These are phyloP conservation scores for Gymnogyps californianus DNA, from an alignment of 2,113 vertebrate genomes.

Conservation along the genomic window DNA sequence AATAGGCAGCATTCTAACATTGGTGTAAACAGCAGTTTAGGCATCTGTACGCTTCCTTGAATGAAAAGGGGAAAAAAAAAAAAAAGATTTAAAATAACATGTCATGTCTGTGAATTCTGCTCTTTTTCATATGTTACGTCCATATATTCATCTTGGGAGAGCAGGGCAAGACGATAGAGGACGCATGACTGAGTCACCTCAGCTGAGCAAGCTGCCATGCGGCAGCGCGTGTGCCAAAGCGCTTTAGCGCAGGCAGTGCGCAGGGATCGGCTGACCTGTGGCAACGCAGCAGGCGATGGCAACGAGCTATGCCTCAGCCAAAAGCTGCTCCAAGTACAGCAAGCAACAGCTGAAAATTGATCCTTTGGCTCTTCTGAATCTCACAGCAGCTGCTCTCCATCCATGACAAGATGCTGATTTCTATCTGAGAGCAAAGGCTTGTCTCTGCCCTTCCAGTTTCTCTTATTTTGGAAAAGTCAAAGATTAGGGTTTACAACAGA, in stretches of 20 bases:
- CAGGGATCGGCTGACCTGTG: neutral
- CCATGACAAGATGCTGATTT: neutral
- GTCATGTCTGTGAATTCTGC: neutral
- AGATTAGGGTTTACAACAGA: conserved; percentile 24
- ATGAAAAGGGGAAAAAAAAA: neutral
- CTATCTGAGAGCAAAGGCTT: neutral
- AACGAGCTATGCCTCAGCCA: neutral
- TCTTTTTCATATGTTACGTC: rapidly evolving
- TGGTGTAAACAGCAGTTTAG: conserved; percentile 2
- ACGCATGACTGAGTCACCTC: neutral
- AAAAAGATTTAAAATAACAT: neutral
- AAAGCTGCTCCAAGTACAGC: neutral
- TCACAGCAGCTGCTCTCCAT: neutral
- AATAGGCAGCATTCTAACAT: neutral
- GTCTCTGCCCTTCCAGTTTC: neutral
- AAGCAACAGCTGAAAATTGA: neutral
- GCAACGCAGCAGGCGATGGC: neutral
- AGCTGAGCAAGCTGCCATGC: neutral
- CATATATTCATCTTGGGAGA: neutral
- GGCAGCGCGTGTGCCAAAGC: rapidly evolving
- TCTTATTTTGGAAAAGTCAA: neutral
- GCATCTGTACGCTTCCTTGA: neutral
- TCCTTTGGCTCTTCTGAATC: neutral
- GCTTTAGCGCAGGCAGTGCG: rapidly evolving
- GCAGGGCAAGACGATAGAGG: rapidly evolving